These are phyloP conservation scores for Ophioninae sp. DNA, from an alignment of 2,888 invertebrate genomes.

Conservation along the genomic window DNA sequence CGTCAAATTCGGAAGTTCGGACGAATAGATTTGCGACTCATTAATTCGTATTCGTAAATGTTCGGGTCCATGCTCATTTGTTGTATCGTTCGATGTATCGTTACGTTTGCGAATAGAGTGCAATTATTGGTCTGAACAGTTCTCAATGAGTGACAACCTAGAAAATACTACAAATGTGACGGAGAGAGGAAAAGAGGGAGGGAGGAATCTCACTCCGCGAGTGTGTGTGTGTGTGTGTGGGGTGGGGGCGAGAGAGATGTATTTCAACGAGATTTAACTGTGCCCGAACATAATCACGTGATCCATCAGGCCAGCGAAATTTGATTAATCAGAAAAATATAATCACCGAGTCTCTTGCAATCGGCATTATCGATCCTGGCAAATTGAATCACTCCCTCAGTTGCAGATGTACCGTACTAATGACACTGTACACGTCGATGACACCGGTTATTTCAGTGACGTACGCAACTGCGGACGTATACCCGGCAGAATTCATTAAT, in stretches of 20 bases:
- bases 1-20: conserved; percentile 22
- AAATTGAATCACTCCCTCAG: conserved; percentile 59
- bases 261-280: conserved; percentile 7
- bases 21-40: conserved; percentile 20
- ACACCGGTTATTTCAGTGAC: conserved; percentile 10
- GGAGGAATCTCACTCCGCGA: neutral
- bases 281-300: neutral
- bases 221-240: too few species aligned
- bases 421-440: conserved; percentile 20
- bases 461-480: neutral
- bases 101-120: conserved; percentile 6
- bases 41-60: conserved; percentile 13
- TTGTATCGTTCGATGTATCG: neutral
- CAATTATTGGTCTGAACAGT: neutral
- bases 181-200: conserved; percentile 1
- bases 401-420: conserved; percentile 10
- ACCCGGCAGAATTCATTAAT: neutral
- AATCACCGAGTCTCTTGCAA: conserved; percentile 52
- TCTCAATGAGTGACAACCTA: too few species aligned
- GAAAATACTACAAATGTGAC: neutral
- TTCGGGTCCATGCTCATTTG: neutral
- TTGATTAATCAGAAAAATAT: conserved; percentile 63
- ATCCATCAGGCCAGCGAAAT: conserved; percentile 45
- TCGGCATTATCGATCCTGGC: conserved; percentile 56
- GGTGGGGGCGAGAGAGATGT: conserved; percentile 8